phyloP scores from a whole-genome alignment of 2,888 invertebrate genomes.

The Tridacna crocea region DNA sequence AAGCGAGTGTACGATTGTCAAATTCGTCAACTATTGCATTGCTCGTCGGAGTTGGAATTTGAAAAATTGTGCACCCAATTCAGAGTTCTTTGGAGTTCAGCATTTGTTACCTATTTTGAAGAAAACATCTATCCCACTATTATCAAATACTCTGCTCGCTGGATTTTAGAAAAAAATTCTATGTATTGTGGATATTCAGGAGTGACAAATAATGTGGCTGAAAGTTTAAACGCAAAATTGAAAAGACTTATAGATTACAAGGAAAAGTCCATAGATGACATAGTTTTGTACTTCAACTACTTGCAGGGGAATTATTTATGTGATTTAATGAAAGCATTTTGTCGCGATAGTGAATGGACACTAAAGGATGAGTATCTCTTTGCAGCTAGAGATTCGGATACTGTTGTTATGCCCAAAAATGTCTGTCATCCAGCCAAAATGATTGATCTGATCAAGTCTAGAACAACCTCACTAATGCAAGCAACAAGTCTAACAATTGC shows the following conservation, averaged over 20 bases:
- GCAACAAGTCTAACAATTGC: no score
- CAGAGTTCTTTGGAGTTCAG: slow-evolving; percentile 24
- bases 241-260: slow-evolving; percentile 45
- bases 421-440: slow-evolving; percentile 35
- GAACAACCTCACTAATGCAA: no score
- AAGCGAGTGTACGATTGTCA: slow-evolving; percentile 37
- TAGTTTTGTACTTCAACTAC: slow-evolving; percentile 44
- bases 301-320: slow-evolving; percentile 33
- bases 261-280: slow-evolving; percentile 42
- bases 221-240: slow-evolving; percentile 46
- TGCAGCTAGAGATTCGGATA: slow-evolving; percentile 31
- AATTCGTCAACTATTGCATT: slow-evolving; percentile 17
- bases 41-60: slow-evolving; percentile 23
- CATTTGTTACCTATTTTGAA: slow-evolving; percentile 42
- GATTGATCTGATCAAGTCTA: no score
- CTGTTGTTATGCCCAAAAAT: neutral
- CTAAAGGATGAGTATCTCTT: slow-evolving; percentile 24
- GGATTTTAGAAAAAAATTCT: slow-evolving; percentile 27
- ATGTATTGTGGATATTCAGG: slow-evolving; percentile 40
- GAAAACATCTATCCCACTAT: slow-evolving; percentile 14
- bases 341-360: slow-evolving; percentile 36
- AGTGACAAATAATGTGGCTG: slow-evolving; percentile 49
- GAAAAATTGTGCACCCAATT: slow-evolving; percentile 2
- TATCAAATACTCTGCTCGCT: slow-evolving; percentile 21
- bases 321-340: slow-evolving; percentile 36